These are phyloP conservation scores for Dreissena polymorpha DNA, from an alignment of 1,140 invertebrate genomes.

Conservation along the genomic window DNA sequence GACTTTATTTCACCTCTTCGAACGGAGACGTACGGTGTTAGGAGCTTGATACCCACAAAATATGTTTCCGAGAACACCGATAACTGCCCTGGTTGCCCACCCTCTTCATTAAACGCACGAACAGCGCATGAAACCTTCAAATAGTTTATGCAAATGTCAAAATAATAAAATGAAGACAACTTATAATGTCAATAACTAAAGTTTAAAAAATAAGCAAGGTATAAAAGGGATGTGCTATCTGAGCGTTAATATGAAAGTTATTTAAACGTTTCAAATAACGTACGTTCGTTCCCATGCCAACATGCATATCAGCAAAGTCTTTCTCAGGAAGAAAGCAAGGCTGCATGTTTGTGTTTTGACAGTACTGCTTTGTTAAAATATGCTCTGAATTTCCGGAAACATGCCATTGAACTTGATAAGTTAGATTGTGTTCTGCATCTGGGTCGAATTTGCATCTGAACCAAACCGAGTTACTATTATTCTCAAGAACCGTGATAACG, in stretches of 20 bases:
- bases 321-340: neutral
- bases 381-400: neutral
- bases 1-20: constrained; percentile 28
- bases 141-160: neutral
- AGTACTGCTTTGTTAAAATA: constrained; percentile 19
- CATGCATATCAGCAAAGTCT: constrained; percentile 8
- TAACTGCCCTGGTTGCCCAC: constrained; percentile 17
- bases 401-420: constrained; percentile 27
- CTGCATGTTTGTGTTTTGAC: neutral
- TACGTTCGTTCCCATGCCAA: constrained; percentile 28
- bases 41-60: constrained; percentile 16
- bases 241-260: neutral
- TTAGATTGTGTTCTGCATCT: neutral
- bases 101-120: neutral
- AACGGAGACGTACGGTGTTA: constrained; percentile 4
- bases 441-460: constrained; percentile 30
- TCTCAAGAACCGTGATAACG: neutral
- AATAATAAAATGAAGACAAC: neutral
- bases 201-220: neutral
- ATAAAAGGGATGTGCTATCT: neutral
- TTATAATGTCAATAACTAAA: neutral
- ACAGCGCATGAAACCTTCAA: constrained; percentile 27
- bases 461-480: neutral
- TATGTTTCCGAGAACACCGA: constrained; percentile 6
- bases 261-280: neutral